phyloP scores from a whole-genome alignment of 1,140 invertebrate species.

The Apis cerana region DNA sequence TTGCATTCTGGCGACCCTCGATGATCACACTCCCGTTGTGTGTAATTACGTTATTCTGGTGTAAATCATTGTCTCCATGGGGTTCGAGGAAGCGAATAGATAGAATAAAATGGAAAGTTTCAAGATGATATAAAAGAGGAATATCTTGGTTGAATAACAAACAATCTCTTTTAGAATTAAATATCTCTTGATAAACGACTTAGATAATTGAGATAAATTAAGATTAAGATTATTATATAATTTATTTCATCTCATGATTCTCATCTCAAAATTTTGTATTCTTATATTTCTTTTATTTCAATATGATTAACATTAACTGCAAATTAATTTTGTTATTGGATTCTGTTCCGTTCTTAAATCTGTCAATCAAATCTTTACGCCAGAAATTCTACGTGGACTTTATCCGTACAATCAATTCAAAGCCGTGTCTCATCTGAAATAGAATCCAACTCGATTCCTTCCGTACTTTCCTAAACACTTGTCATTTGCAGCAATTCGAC shows the following conservation, averaged over 20 bases:
- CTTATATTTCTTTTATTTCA: neutral
- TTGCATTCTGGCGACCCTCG: neutral
- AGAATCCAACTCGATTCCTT: conserved; percentile 8
- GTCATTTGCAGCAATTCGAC: conserved; percentile 1
- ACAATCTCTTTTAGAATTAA: neutral
- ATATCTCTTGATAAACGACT: no score
- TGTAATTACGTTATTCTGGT: neutral
- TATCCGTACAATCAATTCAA: neutral
- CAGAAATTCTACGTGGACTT: no score
- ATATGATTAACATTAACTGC: neutral
- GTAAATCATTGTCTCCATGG: conserved; percentile 5
- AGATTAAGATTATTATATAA: no score
- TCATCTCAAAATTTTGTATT: neutral
- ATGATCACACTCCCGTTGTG: neutral
- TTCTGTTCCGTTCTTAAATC: neutral
- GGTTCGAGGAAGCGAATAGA: neutral
- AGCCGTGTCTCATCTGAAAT: neutral
- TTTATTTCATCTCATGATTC: no score
- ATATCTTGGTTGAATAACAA: neutral
- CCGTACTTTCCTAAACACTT: conserved; percentile 13
- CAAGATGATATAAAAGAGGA: neutral
- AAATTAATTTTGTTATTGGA: neutral
- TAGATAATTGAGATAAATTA: no score
- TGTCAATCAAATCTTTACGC: neutral
- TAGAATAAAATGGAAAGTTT: neutral